These are phyloP conservation scores for Limnephilus marmoratus DNA, from an alignment of 2,888 invertebrate species.

Conservation along the genomic window DNA sequence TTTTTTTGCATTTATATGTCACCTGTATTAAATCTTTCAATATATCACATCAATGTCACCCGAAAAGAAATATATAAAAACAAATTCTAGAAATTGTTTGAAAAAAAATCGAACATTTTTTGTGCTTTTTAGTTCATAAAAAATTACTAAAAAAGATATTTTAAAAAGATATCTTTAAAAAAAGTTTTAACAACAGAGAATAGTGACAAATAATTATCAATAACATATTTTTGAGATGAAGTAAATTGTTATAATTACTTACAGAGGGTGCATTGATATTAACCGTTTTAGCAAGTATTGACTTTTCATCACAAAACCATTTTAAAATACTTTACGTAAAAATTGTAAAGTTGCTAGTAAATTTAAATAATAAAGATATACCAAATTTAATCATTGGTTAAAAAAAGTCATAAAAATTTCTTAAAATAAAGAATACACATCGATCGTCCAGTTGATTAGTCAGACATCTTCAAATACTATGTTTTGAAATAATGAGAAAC, in stretches of 20 bases:
- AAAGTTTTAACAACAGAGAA: neutral
- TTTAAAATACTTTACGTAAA: neutral
- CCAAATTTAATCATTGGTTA: neutral
- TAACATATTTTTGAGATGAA: neutral
- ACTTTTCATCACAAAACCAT: neutral
- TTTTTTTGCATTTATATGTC: neutral
- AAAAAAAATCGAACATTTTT: neutral
- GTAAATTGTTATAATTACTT: neutral
- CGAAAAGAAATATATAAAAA: neutral
- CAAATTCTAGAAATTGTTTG: neutral
- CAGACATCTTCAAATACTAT: too few relatives aligned
- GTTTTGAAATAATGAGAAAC: too few relatives aligned
- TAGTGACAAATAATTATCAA: neutral
- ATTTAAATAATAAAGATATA: neutral
- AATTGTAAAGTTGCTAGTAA: neutral
- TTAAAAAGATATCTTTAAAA: neutral
- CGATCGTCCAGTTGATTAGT: too few relatives aligned
- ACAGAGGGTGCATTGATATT: neutral
- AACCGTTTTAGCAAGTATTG: neutral
- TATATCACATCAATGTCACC: neutral
- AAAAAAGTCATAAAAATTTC: too few relatives aligned
- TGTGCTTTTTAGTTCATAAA: neutral
- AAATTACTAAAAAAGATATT: neutral
- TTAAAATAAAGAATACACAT: too few relatives aligned
- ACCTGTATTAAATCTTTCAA: neutral